phyloP scores from a whole-genome alignment of 2,888 invertebrate genomes.

The Meteorus colon region DNA sequence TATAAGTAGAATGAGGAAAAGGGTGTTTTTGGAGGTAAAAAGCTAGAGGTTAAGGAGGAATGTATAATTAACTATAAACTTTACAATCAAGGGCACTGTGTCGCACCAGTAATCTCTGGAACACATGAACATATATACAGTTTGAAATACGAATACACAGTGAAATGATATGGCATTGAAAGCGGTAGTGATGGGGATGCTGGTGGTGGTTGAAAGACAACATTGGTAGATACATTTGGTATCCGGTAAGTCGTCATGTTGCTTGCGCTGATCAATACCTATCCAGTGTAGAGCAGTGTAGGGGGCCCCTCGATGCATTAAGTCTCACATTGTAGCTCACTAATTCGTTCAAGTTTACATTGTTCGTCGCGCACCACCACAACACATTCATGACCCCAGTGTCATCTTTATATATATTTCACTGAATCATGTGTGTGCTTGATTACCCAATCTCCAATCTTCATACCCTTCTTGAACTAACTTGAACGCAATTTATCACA shows the following conservation, averaged over 20 bases:
- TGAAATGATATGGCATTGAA: slow-evolving; percentile 13
- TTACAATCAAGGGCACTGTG: slow-evolving; percentile 70
- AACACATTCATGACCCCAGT: slow-evolving; percentile 58
- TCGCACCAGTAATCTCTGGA: slow-evolving; percentile 60
- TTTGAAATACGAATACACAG: slow-evolving; percentile 26
- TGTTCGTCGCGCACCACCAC: slow-evolving; percentile 7
- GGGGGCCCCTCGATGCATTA: slow-evolving; percentile 51
- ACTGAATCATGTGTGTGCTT: slow-evolving; percentile 31
- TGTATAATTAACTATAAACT: slow-evolving; percentile 56
- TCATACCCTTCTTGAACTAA: too few species aligned
- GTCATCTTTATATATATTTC: slow-evolving; percentile 38
- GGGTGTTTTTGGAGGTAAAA: neutral
- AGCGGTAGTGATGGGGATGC: neutral
- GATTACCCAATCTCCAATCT: neutral
- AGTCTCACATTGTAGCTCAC: neutral
- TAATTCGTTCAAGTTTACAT: neutral
- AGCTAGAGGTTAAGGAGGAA: slow-evolving; percentile 34
- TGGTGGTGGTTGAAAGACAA: slow-evolving; percentile 14
- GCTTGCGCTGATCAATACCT: slow-evolving; percentile 68
- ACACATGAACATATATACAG: neutral
- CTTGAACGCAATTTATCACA: too few species aligned
- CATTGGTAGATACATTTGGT: slow-evolving; percentile 61
- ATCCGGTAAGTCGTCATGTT: slow-evolving; percentile 66
- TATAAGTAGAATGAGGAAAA: neutral
- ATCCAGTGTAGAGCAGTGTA: slow-evolving; percentile 56